Conservation (phyloP, 2,797 vertebrate genomes). For the Parauchenoglanis ngamensis region DNA sequence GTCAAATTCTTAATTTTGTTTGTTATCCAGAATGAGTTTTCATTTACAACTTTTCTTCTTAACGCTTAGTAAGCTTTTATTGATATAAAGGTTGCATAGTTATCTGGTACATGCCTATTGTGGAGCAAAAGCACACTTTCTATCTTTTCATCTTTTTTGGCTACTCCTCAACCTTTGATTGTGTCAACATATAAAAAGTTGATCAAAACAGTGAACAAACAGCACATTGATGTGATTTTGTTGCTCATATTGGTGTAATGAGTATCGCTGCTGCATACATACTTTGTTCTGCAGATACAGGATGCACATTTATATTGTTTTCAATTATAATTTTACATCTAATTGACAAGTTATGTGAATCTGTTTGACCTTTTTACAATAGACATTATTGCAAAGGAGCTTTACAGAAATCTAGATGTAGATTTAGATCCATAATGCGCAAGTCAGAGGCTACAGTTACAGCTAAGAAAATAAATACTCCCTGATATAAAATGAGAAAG, state of each 20-base stretch:
- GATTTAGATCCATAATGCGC: neutral
- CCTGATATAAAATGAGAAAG: neutral
- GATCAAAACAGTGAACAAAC: neutral
- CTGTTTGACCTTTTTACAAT: neutral
- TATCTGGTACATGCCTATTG: neutral
- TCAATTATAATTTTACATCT: neutral
- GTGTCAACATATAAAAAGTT: neutral
- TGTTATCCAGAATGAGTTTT: neutral
- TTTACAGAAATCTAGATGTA: neutral
- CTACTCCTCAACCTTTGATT: neutral
- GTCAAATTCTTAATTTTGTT: constrained; percentile 48
- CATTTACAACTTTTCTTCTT: neutral
- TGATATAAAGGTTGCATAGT: neutral
- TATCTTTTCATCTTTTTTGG: neutral
- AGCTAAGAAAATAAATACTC: neutral
- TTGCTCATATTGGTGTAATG: neutral
- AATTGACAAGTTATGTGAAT: neutral
- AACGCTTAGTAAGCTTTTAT: neutral
- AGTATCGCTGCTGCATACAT: neutral
- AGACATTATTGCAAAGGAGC: neutral
- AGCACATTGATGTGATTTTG: no score
- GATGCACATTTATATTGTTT: neutral
- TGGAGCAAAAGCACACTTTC: neutral
- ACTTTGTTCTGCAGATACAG: neutral
- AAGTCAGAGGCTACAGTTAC: neutral